Evolutionary conservation across 1,140 invertebrate genomes (phyloP).

Genomic region (Rhyacophila brunnea): DNA sequence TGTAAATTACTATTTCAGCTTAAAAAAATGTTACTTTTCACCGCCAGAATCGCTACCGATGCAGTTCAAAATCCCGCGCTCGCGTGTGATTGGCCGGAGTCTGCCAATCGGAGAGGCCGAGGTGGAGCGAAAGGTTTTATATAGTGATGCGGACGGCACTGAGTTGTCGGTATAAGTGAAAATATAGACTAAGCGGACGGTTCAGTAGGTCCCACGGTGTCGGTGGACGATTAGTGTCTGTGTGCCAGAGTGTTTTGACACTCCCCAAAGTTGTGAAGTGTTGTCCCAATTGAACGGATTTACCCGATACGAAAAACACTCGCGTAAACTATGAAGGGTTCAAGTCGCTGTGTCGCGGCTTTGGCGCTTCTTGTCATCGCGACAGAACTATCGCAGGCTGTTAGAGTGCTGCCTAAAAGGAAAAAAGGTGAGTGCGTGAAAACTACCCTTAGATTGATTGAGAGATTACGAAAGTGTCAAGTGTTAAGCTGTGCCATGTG

Average conservation of each 20-base stretch:
- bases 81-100: constrained; percentile 47
- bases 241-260: constrained; percentile 25
- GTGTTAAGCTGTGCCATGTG: no score
- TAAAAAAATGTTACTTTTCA: neutral
- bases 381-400: constrained; percentile 46
- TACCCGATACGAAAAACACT: neutral
- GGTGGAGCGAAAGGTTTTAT: constrained; percentile 56
- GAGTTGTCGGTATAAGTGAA: constrained; percentile 55
- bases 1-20: no score
- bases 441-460: neutral
- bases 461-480: neutral
- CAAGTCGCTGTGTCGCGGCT: constrained; percentile 50
- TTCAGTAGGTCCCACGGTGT: constrained; percentile 35
- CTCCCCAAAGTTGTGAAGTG: constrained; percentile 36
- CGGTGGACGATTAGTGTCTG: constrained; percentile 28
- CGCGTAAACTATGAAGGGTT: constrained; percentile 35
- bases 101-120: constrained; percentile 48
- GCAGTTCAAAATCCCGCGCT: constrained; percentile 47
- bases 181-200: constrained; percentile 57
- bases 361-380: constrained; percentile 44
- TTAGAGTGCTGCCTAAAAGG: constrained; percentile 52
- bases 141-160: constrained; percentile 53
- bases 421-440: constrained; percentile 49
- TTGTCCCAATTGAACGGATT: constrained; percentile 47
- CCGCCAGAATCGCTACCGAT: constrained; percentile 27